Conservation (phyloP, 2,888 invertebrate species). For the Caenorhabditis sp. region DNA sequence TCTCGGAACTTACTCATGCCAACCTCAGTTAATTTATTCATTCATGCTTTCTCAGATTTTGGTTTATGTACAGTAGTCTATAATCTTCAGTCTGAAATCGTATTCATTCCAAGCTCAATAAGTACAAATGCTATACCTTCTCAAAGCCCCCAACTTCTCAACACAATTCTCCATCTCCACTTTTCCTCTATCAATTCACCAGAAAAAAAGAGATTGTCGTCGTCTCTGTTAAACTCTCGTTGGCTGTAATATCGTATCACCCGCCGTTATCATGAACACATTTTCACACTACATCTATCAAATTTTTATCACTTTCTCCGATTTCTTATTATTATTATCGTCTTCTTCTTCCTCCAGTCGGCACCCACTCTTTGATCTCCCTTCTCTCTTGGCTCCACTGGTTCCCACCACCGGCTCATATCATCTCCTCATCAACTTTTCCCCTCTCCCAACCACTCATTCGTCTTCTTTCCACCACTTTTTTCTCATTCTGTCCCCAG, state of each 20-base stretch:
- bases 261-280: neutral
- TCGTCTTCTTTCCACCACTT: constrained; percentile 43
- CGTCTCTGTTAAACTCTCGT: neutral
- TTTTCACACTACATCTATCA: neutral
- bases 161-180: neutral
- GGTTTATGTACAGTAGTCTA: too few species aligned
- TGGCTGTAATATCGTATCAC: neutral
- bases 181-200: neutral
- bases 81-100: too few species aligned
- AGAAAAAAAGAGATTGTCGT: neutral
- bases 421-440: neutral
- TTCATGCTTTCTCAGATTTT: too few species aligned
- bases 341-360: neutral
- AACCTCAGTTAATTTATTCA: too few species aligned
- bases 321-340: neutral
- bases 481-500: constrained; percentile 4
- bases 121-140: too few species aligned
- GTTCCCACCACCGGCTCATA: constrained; percentile 4
- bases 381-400: neutral
- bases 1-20: too few species aligned
- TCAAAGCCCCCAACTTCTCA: neutral
- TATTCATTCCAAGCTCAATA: too few species aligned
- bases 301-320: neutral
- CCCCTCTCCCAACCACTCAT: constrained; percentile 45
- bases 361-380: constrained; percentile 9